phyloP scores from a whole-genome alignment of 2,113 vertebrate species.

The Aptenodytes patagonicus region DNA sequence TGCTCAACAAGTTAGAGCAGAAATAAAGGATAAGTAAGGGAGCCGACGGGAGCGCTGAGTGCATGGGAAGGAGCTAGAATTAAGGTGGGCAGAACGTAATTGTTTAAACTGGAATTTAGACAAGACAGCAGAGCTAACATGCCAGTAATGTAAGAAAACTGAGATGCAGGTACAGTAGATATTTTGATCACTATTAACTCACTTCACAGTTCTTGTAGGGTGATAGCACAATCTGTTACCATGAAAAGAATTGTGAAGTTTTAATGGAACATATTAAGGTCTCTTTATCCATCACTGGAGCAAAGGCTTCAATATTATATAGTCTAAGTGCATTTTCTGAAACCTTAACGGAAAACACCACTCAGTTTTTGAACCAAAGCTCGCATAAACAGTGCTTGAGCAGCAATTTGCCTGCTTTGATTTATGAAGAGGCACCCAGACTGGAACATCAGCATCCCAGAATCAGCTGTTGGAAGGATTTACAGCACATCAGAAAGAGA shows the following conservation, averaged over 20 bases:
- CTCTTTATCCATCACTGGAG: not conserved
- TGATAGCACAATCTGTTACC: not conserved
- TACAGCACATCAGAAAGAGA: not conserved
- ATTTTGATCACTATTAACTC: slow-evolving; percentile 31
- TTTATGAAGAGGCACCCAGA: not conserved
- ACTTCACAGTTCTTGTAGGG: not conserved
- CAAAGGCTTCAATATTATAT: slow-evolving; percentile 2
- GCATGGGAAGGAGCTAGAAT: not conserved
- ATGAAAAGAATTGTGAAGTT: not conserved
- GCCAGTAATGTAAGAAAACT: not conserved
- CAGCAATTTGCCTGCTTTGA: slow-evolving; percentile 12
- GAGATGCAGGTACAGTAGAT: not conserved
- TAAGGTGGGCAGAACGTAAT: not conserved
- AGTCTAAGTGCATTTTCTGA: not conserved
- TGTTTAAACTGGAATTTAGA: not conserved
- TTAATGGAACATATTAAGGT: slow-evolving; percentile 28
- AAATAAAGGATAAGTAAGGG: not conserved
- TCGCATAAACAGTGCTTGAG: not conserved
- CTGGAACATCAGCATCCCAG: not conserved
- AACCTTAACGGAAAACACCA: not conserved
- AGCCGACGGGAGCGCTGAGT: not conserved
- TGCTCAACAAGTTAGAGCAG: not conserved
- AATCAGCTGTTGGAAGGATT: not conserved
- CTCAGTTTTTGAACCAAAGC: not conserved
- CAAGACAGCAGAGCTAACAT: not conserved